Evolutionary conservation across 37 sponge, comb jelly and placozoan genomes (phyloP).

Genomic region (Eunapius fragilis): DNA sequence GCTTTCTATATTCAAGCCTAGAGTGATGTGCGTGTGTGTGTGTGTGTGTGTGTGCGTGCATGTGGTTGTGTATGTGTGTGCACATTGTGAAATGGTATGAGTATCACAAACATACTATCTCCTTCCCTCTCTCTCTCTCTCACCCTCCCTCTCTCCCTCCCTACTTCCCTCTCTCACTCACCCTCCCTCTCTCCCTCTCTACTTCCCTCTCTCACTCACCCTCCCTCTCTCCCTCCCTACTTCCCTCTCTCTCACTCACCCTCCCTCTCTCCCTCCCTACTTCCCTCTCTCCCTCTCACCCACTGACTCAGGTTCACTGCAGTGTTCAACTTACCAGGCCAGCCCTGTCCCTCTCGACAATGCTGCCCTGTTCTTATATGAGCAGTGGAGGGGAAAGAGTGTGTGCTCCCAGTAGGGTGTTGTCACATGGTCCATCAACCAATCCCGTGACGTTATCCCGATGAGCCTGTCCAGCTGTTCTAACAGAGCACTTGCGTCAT

Average conservation of each 20-base stretch:
- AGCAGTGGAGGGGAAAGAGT: background rate
- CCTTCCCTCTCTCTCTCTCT: no score
- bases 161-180: no score
- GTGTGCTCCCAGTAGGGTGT: slow-evolving; percentile 50
- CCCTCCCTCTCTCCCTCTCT: no score
- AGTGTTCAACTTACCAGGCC: background rate
- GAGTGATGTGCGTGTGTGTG: background rate
- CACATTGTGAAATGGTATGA: no score
- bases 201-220: no score
- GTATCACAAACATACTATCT: no score
- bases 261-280: no score
- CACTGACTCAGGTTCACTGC: background rate
- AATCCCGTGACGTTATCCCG: background rate
- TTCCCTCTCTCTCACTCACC: no score
- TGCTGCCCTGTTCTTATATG: background rate
- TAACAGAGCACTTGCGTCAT: background rate
- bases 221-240: no score
- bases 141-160: no score
- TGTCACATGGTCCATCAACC: slow-evolving; percentile 26
- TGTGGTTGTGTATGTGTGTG: background rate
- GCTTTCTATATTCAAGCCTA: slow-evolving; percentile 19
- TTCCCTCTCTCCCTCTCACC: no score
- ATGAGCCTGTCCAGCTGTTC: background rate
- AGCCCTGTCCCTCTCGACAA: background rate
- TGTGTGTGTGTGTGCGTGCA: slow-evolving; percentile 11